Percentiles rank a stretch among this genome's conserved stretches.
These are phyloP conservation scores for Epinotia nisella DNA, from an alignment of 2,888 invertebrate species.

Conservation along the genomic window DNA sequence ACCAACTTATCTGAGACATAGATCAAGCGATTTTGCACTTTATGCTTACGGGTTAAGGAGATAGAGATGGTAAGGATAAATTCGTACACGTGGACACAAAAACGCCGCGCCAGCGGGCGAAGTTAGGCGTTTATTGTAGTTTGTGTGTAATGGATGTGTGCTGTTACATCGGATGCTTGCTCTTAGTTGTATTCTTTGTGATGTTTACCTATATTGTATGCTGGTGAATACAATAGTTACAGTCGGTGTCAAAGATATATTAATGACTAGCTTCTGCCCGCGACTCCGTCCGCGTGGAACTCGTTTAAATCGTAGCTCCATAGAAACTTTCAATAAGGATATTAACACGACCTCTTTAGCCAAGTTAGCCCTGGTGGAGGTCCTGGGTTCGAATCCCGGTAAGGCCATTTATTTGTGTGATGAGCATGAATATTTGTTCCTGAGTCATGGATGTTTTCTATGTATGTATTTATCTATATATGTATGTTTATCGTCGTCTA, in stretches of 20 bases:
- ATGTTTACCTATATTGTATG: not conserved
- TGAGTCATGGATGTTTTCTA: no score
- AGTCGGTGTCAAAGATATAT: not conserved
- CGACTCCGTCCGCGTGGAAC: no score
- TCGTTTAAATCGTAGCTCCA: no score
- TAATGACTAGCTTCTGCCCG: no score
- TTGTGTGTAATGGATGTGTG: conserved; percentile 24
- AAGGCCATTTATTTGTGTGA: no score
- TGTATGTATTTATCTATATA: no score
- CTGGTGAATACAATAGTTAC: not conserved
- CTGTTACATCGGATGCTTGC: not conserved
- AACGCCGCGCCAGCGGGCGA: conserved; percentile 15
- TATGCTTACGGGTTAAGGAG: conserved; percentile 5
- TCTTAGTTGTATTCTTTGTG: conserved; percentile 3
- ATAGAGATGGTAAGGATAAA: not conserved
- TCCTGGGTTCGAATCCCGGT: no score
- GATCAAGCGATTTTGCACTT: conserved; percentile 10
- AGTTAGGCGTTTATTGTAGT: conserved; percentile 33
- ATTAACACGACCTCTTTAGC: no score
- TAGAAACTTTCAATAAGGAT: no score
- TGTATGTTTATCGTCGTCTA: no score
- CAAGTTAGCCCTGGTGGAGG: no score
- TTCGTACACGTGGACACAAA: conserved; percentile 11
- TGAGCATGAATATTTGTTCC: no score
- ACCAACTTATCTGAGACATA: not conserved